A percentile compares a stretch with the other conserved stretches of the same genome.
phyloP scores from a whole-genome alignment of 2,888 invertebrate genomes.

The Spilosoma lubricipeda region DNA sequence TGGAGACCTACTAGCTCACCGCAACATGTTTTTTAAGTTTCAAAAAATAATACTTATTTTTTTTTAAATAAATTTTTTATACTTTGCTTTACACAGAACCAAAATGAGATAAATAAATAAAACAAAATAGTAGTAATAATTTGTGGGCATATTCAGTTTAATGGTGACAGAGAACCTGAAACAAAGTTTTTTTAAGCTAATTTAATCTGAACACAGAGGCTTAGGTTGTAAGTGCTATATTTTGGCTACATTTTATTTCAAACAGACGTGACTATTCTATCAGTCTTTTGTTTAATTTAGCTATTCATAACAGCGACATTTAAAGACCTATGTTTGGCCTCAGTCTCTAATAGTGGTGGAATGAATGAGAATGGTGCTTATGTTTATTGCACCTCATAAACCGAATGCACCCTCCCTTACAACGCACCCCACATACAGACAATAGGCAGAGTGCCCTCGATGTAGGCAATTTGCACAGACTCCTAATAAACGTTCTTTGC shows the following conservation, averaged over 20 bases:
- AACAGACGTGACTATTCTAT: background rate
- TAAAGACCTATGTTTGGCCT: background rate
- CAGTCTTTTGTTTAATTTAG: too few species aligned
- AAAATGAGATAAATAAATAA: too few species aligned
- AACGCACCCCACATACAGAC: background rate
- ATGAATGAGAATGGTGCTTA: background rate
- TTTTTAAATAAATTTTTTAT: too few species aligned
- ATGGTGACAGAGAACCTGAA: too few species aligned
- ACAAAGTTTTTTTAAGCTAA: too few species aligned
- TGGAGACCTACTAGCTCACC: background rate
- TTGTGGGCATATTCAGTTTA: too few species aligned
- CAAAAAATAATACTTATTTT: background rate
- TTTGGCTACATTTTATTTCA: background rate
- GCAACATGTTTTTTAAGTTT: background rate
- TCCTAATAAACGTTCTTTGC: background rate
- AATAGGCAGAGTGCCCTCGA: background rate
- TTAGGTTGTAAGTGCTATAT: too few species aligned
- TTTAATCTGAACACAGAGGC: too few species aligned
- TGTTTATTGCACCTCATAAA: background rate
- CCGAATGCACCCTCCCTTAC: background rate
- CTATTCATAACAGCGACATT: background rate
- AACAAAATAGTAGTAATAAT: too few species aligned
- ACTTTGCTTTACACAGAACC: too few species aligned
- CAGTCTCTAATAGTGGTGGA: too few species aligned
- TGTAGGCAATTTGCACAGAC: background rate